Percentiles rank a stretch among this genome's conserved stretches.
Evolutionary conservation across 1,140 invertebrate genomes (phyloP).

Genomic region (Tetramorium simillimum): DNA sequence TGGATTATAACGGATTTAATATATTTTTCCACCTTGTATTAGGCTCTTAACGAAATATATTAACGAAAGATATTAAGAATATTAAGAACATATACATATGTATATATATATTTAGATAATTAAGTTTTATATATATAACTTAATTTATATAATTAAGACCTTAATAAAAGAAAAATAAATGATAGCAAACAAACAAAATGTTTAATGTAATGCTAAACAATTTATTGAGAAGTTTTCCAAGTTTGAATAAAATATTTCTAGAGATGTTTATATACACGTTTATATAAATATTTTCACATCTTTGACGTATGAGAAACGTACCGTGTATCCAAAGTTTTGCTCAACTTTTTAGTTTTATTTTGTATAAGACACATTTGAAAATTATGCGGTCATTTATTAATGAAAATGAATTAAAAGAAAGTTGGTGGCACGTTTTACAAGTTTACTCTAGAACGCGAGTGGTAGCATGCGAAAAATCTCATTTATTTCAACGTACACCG

Average conservation of each 20-base stretch:
- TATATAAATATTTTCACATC: background rate
- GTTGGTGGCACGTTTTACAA: slow-evolving; percentile 27
- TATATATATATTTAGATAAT: background rate
- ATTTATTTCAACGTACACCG: slow-evolving; percentile 50
- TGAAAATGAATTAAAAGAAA: slow-evolving; percentile 27
- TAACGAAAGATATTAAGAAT: background rate
- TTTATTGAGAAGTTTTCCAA: background rate
- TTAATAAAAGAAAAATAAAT: background rate
- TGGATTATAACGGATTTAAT: background rate
- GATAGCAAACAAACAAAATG: background rate
- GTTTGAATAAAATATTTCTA: background rate
- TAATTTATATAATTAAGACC: background rate
- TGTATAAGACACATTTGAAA: slow-evolving; percentile 17
- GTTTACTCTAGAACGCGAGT: background rate
- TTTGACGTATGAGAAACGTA: background rate
- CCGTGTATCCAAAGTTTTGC: background rate
- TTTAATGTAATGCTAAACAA: background rate
- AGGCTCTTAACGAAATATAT: background rate
- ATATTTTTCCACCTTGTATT: background rate
- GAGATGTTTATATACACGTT: background rate
- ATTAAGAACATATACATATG: background rate
- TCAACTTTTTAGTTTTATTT: slow-evolving; percentile 5
- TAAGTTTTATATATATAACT: background rate
- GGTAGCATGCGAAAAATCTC: slow-evolving; percentile 38
- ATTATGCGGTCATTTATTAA: slow-evolving; percentile 47